Conservation (phyloP, 2,888 invertebrate species). For the Drosophila mettleri region DNA sequence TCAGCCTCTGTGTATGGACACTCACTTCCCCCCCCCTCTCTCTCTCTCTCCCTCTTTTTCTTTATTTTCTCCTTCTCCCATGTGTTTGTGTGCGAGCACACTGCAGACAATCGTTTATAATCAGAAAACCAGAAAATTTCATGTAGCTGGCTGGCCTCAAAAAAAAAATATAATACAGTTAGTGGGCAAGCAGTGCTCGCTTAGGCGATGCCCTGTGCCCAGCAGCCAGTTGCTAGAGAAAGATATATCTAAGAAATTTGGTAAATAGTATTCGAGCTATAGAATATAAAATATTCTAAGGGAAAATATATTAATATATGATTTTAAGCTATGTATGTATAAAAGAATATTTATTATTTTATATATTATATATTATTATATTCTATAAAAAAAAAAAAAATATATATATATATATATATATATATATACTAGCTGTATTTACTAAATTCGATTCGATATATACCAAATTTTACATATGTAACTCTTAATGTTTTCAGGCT, state of each 20-base stretch:
- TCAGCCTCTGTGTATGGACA: conserved; percentile 15
- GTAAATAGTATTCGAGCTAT: no score
- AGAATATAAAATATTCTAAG: no score
- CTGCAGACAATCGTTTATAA: conserved; percentile 79
- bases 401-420: background rate
- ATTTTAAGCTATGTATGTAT: background rate
- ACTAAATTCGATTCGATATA: background rate
- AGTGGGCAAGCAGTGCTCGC: background rate
- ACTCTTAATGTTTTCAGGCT: background rate
- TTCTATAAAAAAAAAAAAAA: no score
- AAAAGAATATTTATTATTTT: background rate
- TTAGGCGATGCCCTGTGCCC: background rate
- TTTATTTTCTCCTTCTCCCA: background rate
- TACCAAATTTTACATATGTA: background rate
- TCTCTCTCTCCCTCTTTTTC: background rate
- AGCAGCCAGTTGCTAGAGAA: background rate
- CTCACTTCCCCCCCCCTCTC: background rate
- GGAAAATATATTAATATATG: no score
- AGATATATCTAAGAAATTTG: background rate
- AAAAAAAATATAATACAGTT: conserved; percentile 1
- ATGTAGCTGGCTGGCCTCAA: conserved; percentile 61
- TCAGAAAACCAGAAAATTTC: conserved; percentile 78
- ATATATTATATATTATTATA: no score
- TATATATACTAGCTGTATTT: background rate
- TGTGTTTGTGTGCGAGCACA: conserved; percentile 29